Percentiles rank a stretch among this genome's conserved stretches.
Evolutionary conservation across 2,888 invertebrate species (phyloP).

Genomic region (Cerastoderma edule): DNA sequence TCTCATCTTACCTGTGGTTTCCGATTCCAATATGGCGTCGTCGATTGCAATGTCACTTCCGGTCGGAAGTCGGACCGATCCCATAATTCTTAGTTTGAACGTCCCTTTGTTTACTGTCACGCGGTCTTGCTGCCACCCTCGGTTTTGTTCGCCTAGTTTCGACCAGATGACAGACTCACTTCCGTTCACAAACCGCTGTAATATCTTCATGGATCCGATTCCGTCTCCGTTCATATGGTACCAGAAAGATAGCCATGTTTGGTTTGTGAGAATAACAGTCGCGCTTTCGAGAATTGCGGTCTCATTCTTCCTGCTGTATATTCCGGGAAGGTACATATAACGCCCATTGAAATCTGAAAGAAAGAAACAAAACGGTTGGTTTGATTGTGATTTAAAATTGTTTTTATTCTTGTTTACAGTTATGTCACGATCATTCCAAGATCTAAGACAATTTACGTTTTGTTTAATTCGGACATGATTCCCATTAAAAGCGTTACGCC

Average conservation of each 20-base stretch:
- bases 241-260: constrained; percentile 48
- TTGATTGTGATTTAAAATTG: neutral
- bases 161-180: constrained; percentile 25
- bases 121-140: constrained; percentile 21
- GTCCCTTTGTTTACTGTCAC: constrained; percentile 33
- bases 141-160: constrained; percentile 32
- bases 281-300: constrained; percentile 33
- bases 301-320: constrained; percentile 10
- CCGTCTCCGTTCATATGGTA: constrained; percentile 58
- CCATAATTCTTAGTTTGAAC: constrained; percentile 28
- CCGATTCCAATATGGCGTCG: constrained; percentile 36
- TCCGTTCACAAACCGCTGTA: constrained; percentile 4
- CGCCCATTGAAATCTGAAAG: constrained; percentile 43
- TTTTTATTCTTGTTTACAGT: too few relatives aligned
- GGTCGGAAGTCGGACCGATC: constrained; percentile 30
- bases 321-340: constrained; percentile 41
- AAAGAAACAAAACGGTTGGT: neutral
- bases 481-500: too few relatives aligned
- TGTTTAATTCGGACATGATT: too few relatives aligned
- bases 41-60: constrained; percentile 51
- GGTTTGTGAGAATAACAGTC: constrained; percentile 15
- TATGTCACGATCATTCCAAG: too few relatives aligned
- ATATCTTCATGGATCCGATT: constrained; percentile 29
- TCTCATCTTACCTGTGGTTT: constrained; percentile 24
- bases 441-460: too few relatives aligned